Conservation (phyloP, 2,888 invertebrate species). For the Parnassius glacialis region DNA sequence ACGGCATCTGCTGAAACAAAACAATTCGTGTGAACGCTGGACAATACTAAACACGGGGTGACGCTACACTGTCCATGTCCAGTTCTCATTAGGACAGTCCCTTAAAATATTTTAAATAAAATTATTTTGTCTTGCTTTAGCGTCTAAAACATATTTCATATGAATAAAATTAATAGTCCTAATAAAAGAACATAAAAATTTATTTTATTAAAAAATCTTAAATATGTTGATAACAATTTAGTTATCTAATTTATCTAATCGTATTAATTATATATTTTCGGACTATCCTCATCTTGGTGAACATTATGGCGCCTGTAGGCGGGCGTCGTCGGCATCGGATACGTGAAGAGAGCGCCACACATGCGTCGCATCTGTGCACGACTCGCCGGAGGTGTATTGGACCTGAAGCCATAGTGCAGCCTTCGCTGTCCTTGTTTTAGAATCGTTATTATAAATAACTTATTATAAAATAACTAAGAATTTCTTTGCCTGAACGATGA, state of each 20-base stretch:
- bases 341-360: conserved; percentile 62
- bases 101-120: background rate
- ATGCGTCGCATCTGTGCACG: conserved; percentile 74
- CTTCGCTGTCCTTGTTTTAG: background rate
- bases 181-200: too few species aligned
- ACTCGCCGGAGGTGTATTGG: conserved; percentile 67
- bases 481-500: too few species aligned
- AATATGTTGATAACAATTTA: too few species aligned
- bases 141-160: too few species aligned
- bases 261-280: too few species aligned
- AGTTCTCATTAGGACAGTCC: conserved; percentile 32
- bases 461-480: too few species aligned
- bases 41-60: conserved; percentile 56
- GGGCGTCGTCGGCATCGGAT: conserved; percentile 48
- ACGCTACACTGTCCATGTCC: conserved; percentile 42
- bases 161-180: too few species aligned
- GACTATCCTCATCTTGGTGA: conserved; percentile 20
- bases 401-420: conserved; percentile 51
- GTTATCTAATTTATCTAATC: too few species aligned
- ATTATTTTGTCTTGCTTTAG: too few species aligned
- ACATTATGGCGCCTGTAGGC: conserved; percentile 38
- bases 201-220: too few species aligned
- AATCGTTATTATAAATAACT: too few species aligned
- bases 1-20: conserved; percentile 64
- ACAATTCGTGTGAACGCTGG: conserved; percentile 72